These are phyloP conservation scores for Pangasius djambal DNA, from an alignment of 2,797 vertebrate genomes.

Conservation along the genomic window DNA sequence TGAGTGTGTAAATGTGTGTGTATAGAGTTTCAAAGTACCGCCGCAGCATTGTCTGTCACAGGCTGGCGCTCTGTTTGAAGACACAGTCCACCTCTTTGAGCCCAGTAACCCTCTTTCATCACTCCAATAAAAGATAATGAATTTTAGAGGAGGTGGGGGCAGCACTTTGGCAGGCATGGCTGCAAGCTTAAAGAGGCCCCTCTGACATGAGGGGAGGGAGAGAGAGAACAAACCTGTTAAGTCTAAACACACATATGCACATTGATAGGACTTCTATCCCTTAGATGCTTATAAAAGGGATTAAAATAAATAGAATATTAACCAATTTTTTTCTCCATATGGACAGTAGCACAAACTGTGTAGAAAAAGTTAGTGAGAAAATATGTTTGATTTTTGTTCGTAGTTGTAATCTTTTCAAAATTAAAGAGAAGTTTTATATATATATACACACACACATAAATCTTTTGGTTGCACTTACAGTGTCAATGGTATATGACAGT, in stretches of 20 bases:
- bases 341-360: not conserved
- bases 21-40: constrained; percentile 68
- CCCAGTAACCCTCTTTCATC: constrained; percentile 73
- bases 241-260: not conserved
- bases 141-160: constrained; percentile 60
- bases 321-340: too few species aligned
- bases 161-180: constrained; percentile 61
- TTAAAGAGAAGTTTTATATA: not conserved
- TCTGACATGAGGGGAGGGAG: constrained; percentile 31
- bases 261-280: not conserved
- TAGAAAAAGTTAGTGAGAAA: not conserved
- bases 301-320: not conserved
- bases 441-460: too few species aligned
- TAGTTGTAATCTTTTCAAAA: not conserved
- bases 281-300: not conserved
- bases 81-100: constrained; percentile 67
- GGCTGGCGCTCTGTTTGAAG: constrained; percentile 70
- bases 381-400: not conserved
- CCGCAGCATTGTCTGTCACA: constrained; percentile 62
- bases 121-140: constrained; percentile 71
- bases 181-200: constrained; percentile 53
- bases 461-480: not conserved
- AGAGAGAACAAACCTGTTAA: constrained; percentile 41
- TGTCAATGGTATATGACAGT: not conserved
- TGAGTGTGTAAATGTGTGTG: constrained; percentile 38